Evolutionary conservation across 2,113 vertebrate species (phyloP), one percentile per base, ranked within the genome.

Genomic region (Calonectris borealis): DNA sequence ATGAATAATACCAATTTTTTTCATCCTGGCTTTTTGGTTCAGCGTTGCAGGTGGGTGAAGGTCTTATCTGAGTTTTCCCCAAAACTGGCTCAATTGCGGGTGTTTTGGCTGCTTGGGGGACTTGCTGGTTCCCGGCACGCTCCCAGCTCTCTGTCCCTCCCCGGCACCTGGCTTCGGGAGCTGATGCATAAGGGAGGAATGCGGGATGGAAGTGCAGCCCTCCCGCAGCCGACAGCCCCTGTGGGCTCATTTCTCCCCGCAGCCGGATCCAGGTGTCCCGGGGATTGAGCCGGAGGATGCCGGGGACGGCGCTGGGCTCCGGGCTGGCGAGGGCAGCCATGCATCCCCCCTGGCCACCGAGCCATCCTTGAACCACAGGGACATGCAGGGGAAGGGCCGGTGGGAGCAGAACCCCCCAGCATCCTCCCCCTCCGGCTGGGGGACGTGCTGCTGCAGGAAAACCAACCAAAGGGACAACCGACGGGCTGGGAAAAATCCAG

Each of bases 161-260:
- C 10, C 2, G 3, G 62, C 38, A 57, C 68, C 69, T 4, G 42
- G 55, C 34, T 81, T n/a, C 2, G 2, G 61, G 61, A 62, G 9
- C 70, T 58, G 57, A 38, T 25, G 40, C 19, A 5, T 5, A 13
- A n/a, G 44, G 66, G 44, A 66, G 72, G 46, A 48, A 72, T 12
- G 22, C 1, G n/a, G 65, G 66, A 36, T 19, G 34, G 61, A 79
- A 18, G 21, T 34, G 18, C 68, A 68, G 16, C 58, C 12, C 22
- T 31, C 14, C 32, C 4, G 10, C 58, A 66, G 71, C 71, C 1
- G 2, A 7, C 32, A 19, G 34, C 44, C n/a, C 51, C 42, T 24
- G 14, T 1, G 2, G 27, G 46, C 21, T 58, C 4, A 2, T 44
- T 83, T 8, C 25, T 42, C 32, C 52, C n/a, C 1, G 0, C 36